Percentiles rank a stretch among this genome's conserved stretches.
These are phyloP conservation scores for Pica pica DNA, from an alignment of 2,113 vertebrate genomes.

Conservation along the genomic window DNA sequence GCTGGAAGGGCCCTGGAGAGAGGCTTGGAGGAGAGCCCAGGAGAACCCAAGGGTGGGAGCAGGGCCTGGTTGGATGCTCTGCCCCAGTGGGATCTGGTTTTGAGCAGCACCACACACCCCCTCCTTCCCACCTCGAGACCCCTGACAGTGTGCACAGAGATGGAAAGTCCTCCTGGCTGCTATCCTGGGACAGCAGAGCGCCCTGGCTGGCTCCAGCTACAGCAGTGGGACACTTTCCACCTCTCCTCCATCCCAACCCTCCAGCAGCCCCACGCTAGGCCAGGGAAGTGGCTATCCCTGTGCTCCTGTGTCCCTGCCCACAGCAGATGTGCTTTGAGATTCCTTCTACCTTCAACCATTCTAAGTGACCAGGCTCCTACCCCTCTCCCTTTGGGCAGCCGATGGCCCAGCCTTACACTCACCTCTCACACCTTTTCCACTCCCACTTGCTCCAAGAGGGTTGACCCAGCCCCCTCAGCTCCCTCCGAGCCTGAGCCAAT, in stretches of 20 bases:
- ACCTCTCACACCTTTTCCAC: fast-evolving
- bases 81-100: background rate
- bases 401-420: fast-evolving
- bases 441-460: fast-evolving
- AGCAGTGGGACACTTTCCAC: background rate
- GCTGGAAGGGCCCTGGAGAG: too few relatives aligned
- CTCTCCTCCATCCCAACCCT: too few relatives aligned
- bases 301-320: background rate
- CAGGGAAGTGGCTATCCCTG: fast-evolving
- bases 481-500: background rate
- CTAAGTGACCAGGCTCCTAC: background rate
- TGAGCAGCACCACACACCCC: background rate
- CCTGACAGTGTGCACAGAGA: fast-evolving
- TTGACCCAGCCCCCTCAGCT: fast-evolving
- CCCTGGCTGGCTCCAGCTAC: background rate
- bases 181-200: fast-evolving
- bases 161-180: too few relatives aligned
- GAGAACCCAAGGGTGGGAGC: background rate
- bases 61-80: background rate
- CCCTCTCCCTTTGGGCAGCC: fast-evolving
- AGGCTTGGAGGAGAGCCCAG: background rate
- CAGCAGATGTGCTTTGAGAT: background rate
- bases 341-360: background rate
- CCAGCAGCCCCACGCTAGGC: background rate
- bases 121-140: fast-evolving